Evolutionary conservation across 2,113 vertebrate species (phyloP).

Genomic region (Syngnathus typhle): DNA sequence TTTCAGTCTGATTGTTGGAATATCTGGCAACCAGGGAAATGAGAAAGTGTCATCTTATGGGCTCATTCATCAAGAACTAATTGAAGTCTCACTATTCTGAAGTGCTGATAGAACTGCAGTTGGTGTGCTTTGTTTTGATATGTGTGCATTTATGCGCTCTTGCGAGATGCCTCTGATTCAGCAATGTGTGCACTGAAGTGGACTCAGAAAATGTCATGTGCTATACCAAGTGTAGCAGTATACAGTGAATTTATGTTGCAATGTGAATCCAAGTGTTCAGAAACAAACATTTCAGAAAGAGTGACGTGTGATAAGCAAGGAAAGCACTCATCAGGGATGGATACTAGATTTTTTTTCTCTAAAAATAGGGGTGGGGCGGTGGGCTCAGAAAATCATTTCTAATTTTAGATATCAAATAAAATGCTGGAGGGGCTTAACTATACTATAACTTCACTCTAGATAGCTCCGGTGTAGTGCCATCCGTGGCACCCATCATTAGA

Average conservation of each 20-base stretch:
- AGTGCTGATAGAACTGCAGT: slow-evolving; percentile 90
- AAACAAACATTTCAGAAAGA: not conserved
- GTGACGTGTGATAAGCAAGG: no score
- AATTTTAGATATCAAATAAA: no score
- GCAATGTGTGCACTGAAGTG: slow-evolving; percentile 23
- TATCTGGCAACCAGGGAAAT: slow-evolving; percentile 90
- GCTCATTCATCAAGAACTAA: slow-evolving; percentile 99
- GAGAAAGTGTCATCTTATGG: slow-evolving; percentile 90
- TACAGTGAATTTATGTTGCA: not conserved
- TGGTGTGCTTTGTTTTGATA: slow-evolving; percentile 64
- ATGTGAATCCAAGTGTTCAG: not conserved
- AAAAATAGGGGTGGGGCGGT: no score
- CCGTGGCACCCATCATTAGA: no score
- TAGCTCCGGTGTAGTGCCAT: no score
- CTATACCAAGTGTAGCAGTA: slow-evolving; percentile 1
- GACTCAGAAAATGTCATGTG: slow-evolving; percentile 13
- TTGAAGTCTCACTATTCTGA: slow-evolving; percentile 94
- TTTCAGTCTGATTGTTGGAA: slow-evolving; percentile 86
- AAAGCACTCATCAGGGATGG: no score
- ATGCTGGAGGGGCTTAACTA: no score
- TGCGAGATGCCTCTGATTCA: slow-evolving; percentile 23
- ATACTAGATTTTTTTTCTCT: no score
- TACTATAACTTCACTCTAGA: no score
- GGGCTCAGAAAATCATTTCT: no score
- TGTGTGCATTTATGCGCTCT: slow-evolving; percentile 43